Conservation (phyloP, 2,113 vertebrate genomes). For the Theristicus caerulescens region DNA sequence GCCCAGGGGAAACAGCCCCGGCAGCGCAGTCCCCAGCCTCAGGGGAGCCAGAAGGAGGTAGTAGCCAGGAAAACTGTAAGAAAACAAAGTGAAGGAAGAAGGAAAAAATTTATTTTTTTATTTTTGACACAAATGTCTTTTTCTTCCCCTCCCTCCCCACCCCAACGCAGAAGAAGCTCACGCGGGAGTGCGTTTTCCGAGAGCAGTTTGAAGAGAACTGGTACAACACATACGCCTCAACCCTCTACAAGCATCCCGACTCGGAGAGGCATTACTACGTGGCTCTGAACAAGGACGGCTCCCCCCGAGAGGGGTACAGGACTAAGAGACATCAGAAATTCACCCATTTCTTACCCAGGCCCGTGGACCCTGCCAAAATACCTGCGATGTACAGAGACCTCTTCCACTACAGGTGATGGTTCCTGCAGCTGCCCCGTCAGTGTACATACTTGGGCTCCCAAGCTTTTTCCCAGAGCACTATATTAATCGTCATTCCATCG, state of each 20-base stretch:
- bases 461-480: constrained; percentile 64
- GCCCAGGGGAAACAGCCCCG: neutral
- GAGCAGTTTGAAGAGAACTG: constrained; percentile 99
- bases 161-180: constrained; percentile 90
- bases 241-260: constrained; percentile 92
- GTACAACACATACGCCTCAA: constrained; percentile 99
- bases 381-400: constrained; percentile 91
- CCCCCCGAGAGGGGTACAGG: constrained; percentile 92
- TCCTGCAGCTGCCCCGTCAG: neutral
- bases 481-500: constrained; percentile 64
- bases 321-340: constrained; percentile 99
- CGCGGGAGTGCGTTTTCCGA: constrained; percentile 93
- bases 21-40: neutral
- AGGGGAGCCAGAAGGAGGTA: neutral
- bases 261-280: constrained; percentile 94
- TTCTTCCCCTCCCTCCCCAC: neutral
- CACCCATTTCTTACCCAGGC: constrained; percentile 94
- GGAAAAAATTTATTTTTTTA: no score
- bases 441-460: constrained; percentile 61
- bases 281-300: constrained; percentile 97
- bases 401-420: constrained; percentile 94
- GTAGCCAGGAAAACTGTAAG: neutral
- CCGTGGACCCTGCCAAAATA: constrained; percentile 93
- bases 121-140: neutral
- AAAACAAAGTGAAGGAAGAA: neutral